These are phyloP conservation scores for Andricus curvator DNA, from an alignment of 2,888 invertebrate genomes.

Conservation along the genomic window DNA sequence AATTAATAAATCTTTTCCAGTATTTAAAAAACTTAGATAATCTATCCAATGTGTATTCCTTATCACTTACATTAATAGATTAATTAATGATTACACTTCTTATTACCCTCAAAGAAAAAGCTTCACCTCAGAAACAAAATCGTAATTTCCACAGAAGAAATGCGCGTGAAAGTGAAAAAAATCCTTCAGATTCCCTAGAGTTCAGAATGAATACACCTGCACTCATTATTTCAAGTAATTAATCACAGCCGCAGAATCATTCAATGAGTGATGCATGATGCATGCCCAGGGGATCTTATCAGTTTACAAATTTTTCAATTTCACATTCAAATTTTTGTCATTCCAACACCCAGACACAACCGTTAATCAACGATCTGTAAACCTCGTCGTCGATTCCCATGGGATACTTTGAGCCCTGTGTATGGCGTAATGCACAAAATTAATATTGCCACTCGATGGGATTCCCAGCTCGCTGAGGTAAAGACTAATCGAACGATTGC, in stretches of 20 bases:
- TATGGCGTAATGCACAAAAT: slow-evolving; percentile 57
- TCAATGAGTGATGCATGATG: slow-evolving; percentile 16
- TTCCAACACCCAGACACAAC: slow-evolving; percentile 57
- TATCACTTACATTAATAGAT: not conserved
- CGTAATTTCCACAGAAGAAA: not conserved
- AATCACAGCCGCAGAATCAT: not conserved
- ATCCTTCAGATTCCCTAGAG: not conserved
- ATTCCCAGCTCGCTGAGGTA: slow-evolving; percentile 57
- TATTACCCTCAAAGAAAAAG: not conserved
- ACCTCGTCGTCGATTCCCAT: slow-evolving; percentile 38
- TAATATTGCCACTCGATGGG: slow-evolving; percentile 69
- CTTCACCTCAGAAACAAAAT: not conserved
- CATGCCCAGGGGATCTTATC: not conserved
- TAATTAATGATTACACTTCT: not conserved
- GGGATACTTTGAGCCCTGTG: slow-evolving; percentile 45
- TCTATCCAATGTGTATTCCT: too few relatives aligned
- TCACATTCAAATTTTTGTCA: slow-evolving; percentile 36
- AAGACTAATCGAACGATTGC: slow-evolving; percentile 64
- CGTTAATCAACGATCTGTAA: slow-evolving; percentile 54
- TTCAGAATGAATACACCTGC: slow-evolving; percentile 1
- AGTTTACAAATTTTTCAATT: slow-evolving; percentile 24
- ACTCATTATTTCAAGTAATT: slow-evolving; percentile 29
- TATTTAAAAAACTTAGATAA: too few relatives aligned
- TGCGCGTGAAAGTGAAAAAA: slow-evolving; percentile 4
- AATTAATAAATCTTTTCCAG: too few relatives aligned